Conservation (phyloP, 2,113 vertebrate species). For the Callochromis pleurospilus region DNA sequence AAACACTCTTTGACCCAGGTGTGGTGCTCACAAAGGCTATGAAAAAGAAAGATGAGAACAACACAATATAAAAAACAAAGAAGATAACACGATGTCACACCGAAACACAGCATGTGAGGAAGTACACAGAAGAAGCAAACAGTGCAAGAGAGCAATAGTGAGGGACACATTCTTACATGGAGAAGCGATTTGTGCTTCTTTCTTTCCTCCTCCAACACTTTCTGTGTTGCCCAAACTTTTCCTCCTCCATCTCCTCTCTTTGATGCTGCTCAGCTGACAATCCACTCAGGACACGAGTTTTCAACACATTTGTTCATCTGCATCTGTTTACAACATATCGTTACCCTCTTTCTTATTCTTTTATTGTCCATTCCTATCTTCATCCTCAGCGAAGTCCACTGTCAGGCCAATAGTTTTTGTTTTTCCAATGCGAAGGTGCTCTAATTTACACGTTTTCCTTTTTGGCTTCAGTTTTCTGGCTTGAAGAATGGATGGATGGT, state of each 20-base stretch:
- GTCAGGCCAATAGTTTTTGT: background rate
- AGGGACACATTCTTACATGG: conserved; percentile 71
- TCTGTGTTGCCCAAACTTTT: conserved; percentile 61
- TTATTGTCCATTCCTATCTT: conserved; percentile 24
- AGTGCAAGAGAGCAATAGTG: conserved; percentile 27
- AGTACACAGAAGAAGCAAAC: conserved; percentile 19
- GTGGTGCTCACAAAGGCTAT: conserved; percentile 23
- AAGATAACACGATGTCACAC: conserved; percentile 21
- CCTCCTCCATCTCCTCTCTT: conserved; percentile 59
- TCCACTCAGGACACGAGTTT: conserved; percentile 57
- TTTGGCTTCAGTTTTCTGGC: conserved; percentile 3
- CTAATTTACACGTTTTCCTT: background rate
- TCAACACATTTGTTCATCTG: background rate
- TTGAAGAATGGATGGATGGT: background rate
- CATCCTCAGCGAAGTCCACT: conserved; percentile 15
- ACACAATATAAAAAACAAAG: conserved; percentile 32
- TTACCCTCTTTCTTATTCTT: background rate
- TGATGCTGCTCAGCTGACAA: conserved; percentile 59
- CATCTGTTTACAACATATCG: background rate
- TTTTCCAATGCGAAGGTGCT: background rate
- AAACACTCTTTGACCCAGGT: conserved; percentile 42
- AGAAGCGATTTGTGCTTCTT: conserved; percentile 64
- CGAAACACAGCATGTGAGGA: conserved; percentile 4
- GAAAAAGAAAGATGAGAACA: background rate
- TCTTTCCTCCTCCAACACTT: conserved; percentile 47